Conservation (phyloP, 2,113 vertebrate genomes). For the Heterotis niloticus region DNA sequence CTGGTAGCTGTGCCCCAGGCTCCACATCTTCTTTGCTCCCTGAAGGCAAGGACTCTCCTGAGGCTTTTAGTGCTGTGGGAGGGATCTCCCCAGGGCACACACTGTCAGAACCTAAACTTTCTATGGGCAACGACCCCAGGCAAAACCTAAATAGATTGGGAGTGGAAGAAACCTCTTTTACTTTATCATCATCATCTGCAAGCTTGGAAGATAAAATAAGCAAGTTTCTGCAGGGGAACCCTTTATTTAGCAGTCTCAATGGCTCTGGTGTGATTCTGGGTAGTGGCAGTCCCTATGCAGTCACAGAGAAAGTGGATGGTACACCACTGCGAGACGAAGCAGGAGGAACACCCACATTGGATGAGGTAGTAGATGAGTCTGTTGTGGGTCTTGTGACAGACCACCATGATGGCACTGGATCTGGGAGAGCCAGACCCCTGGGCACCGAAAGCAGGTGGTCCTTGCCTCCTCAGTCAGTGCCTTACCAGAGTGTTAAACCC, state of each 20-base stretch:
- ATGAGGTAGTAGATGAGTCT: constrained; percentile 90
- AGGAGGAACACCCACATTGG: constrained; percentile 90
- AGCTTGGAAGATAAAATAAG: constrained; percentile 94
- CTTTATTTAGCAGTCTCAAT: constrained; percentile 81
- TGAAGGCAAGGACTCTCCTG: constrained; percentile 36
- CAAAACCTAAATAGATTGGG: constrained; percentile 18
- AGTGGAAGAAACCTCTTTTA: constrained; percentile 23
- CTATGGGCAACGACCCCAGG: constrained; percentile 43
- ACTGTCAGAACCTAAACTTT: constrained; percentile 47
- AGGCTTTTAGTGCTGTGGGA: constrained; percentile 29
- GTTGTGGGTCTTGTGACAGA: constrained; percentile 45
- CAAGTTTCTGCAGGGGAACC: constrained; percentile 85
- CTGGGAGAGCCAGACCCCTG: no score
- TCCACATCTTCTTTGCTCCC: constrained; percentile 33
- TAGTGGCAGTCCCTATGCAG: constrained; percentile 43
- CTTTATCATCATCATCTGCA: constrained; percentile 54
- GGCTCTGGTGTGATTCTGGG: constrained; percentile 62
- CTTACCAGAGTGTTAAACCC: constrained; percentile 74
- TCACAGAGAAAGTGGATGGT: constrained; percentile 78
- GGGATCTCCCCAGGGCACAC: background rate
- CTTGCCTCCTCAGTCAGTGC: constrained; percentile 40
- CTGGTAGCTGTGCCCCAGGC: constrained; percentile 9
- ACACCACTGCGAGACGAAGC: constrained; percentile 89
- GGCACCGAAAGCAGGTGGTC: constrained; percentile 1
- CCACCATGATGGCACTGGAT: constrained; percentile 22